Evolutionary conservation across 1,140 invertebrate genomes (phyloP).

Genomic region (Hylyphantes graminicola): DNA sequence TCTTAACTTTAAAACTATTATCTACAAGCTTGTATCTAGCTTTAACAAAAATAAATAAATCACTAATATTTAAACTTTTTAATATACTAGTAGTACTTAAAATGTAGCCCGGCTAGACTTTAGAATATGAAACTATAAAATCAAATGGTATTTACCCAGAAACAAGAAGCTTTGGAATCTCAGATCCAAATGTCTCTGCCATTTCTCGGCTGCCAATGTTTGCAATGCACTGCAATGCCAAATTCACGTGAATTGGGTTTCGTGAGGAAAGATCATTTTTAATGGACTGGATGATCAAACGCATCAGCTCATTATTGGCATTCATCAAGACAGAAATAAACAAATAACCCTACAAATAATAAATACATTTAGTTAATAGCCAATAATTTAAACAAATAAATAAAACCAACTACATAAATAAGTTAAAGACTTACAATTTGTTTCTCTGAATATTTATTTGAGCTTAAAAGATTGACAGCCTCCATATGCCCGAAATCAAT

Average conservation of each 20-base stretch:
- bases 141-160: slow-evolving; percentile 79
- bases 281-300: slow-evolving; percentile 98
- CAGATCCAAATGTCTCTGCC: slow-evolving; percentile 98
- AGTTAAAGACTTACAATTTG: slow-evolving; percentile 89
- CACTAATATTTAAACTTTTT: too few relatives aligned
- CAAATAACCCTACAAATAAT: slow-evolving; percentile 70
- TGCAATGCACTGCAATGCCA: slow-evolving; percentile 99
- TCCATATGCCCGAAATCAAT: slow-evolving; percentile 99
- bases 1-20: too few relatives aligned
- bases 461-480: slow-evolving; percentile 99
- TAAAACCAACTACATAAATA: slow-evolving; percentile 13
- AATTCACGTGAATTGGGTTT: slow-evolving; percentile 98
- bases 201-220: slow-evolving; percentile 99
- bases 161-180: slow-evolving; percentile 97
- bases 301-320: slow-evolving; percentile 98
- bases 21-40: too few relatives aligned
- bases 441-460: slow-evolving; percentile 99
- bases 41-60: too few relatives aligned
- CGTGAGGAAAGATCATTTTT: slow-evolving; percentile 97
- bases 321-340: slow-evolving; percentile 88
- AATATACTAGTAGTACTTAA: too few relatives aligned
- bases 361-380: not conserved
- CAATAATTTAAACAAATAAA: not conserved
- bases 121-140: not conserved
- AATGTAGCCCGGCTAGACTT: too few relatives aligned